A percentile compares a stretch with the other conserved stretches of the same genome.
Conservation (phyloP, 30 jellyfish, hydroid and myxozoan genomes). For the Clytia hemisphaerica region DNA sequence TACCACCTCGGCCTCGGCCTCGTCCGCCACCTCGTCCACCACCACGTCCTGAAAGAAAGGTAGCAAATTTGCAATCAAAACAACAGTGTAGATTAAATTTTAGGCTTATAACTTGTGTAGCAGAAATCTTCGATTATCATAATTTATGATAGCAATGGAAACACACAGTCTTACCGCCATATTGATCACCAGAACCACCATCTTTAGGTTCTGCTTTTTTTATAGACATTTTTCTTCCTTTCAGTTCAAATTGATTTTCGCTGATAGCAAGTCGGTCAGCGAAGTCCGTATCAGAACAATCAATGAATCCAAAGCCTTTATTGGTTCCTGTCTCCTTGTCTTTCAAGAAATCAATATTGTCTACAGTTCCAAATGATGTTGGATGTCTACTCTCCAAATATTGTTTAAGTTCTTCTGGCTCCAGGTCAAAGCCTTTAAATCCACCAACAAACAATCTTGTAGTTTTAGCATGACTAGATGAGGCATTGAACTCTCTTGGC, state of each 20-base stretch:
- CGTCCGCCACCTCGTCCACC: constrained; percentile 49
- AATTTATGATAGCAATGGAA: background rate
- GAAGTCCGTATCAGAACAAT: constrained; percentile 58
- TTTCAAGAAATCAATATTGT: constrained; percentile 54
- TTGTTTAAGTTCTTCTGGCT: constrained; percentile 50
- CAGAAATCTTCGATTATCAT: too few species aligned
- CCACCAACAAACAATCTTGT: constrained; percentile 90
- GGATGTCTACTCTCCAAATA: constrained; percentile 48
- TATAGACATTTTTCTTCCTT: constrained; percentile 68
- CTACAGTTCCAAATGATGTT: constrained; percentile 54
- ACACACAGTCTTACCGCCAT: background rate
- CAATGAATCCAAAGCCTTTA: constrained; percentile 79
- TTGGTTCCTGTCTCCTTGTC: constrained; percentile 58
- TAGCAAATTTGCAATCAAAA: too few species aligned
- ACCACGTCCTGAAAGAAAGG: too few species aligned
- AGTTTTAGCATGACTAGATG: constrained; percentile 69
- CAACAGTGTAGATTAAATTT: background rate
- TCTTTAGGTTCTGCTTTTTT: constrained; percentile 51
- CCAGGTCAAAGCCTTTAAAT: constrained; percentile 34
- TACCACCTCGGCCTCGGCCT: constrained; percentile 63
- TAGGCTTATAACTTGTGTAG: background rate
- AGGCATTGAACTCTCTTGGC: constrained; percentile 74
- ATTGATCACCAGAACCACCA: constrained; percentile 41
- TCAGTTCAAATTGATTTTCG: constrained; percentile 46
- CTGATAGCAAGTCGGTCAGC: constrained; percentile 67